Percentiles rank a stretch among this genome's conserved stretches.
phyloP scores from a whole-genome alignment of 1,140 invertebrate species.

The Dufourea novaeangliae region DNA sequence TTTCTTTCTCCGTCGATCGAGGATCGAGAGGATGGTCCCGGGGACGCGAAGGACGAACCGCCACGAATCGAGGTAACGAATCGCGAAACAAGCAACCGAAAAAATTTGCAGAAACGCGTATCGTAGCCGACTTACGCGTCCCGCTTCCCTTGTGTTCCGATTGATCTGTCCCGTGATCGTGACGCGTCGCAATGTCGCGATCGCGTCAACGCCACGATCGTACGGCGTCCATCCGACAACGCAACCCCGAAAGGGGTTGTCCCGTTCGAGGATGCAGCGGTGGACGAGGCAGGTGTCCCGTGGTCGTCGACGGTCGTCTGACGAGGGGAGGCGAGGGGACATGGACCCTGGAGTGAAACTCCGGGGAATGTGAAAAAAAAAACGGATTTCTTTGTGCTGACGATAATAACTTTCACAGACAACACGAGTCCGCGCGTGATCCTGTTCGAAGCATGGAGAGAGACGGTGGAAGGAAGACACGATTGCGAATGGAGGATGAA shows the following conservation, averaged over 20 bases:
- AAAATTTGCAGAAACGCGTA: too few relatives aligned
- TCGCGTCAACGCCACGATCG: too few relatives aligned
- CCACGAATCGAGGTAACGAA: constrained; percentile 44
- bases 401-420: constrained; percentile 12
- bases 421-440: constrained; percentile 35
- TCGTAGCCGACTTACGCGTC: too few relatives aligned
- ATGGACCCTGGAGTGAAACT: background rate
- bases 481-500: constrained; percentile 14
- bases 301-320: background rate
- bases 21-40: constrained; percentile 41
- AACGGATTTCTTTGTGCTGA: constrained; percentile 22
- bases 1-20: constrained; percentile 63
- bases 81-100: background rate
- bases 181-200: background rate
- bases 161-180: too few relatives aligned
- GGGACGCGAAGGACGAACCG: constrained; percentile 56
- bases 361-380: constrained; percentile 5
- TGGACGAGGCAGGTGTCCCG: background rate
- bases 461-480: background rate
- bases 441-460: constrained; percentile 23
- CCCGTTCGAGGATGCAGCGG: too few relatives aligned
- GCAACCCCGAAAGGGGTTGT: background rate
- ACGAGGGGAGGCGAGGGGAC: background rate
- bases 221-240: too few relatives aligned
- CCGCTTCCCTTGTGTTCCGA: background rate